Percentiles rank a stretch among this genome's conserved stretches.
Conservation (phyloP, 2,113 vertebrate genomes). For the Nansenia antarctica region DNA sequence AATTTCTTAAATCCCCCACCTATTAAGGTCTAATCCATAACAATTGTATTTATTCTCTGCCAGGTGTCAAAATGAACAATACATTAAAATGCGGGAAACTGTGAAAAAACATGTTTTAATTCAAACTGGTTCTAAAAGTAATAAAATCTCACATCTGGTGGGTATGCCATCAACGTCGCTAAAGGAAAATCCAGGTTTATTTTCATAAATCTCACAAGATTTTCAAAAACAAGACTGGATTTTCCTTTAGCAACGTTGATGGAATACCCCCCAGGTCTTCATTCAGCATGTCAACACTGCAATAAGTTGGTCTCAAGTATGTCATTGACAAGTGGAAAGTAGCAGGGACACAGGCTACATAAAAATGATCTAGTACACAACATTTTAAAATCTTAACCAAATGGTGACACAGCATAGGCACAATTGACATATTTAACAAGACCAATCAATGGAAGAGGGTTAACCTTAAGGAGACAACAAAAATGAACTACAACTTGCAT, state of each 20-base stretch:
- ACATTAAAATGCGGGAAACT: conserved; percentile 39
- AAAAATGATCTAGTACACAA: conserved; percentile 53
- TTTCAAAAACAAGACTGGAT: too few relatives aligned
- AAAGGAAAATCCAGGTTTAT: too few relatives aligned
- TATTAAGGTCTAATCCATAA: too few relatives aligned
- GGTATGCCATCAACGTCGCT: too few relatives aligned
- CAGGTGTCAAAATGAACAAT: background rate
- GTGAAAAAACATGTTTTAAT: conserved; percentile 50
- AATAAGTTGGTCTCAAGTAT: background rate
- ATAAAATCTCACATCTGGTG: background rate
- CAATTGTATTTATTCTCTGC: too few relatives aligned
- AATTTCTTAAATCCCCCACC: too few relatives aligned
- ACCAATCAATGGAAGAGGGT: background rate
- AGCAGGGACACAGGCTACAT: conserved; percentile 22
- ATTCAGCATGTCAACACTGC: conserved; percentile 24
- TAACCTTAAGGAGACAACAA: background rate
- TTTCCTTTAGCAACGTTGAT: too few relatives aligned
- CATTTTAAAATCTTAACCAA: conserved; percentile 57
- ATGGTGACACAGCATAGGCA: background rate
- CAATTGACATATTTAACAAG: background rate
- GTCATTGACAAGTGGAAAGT: conserved; percentile 14
- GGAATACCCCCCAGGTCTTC: too few relatives aligned
- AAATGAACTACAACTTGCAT: conserved; percentile 9
- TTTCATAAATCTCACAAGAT: too few relatives aligned
- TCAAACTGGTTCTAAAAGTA: too few relatives aligned